Percentiles rank a stretch among this genome's conserved stretches.
phyloP scores from a whole-genome alignment of 2,113 vertebrate genomes.

The Falcunculus frontatus region DNA sequence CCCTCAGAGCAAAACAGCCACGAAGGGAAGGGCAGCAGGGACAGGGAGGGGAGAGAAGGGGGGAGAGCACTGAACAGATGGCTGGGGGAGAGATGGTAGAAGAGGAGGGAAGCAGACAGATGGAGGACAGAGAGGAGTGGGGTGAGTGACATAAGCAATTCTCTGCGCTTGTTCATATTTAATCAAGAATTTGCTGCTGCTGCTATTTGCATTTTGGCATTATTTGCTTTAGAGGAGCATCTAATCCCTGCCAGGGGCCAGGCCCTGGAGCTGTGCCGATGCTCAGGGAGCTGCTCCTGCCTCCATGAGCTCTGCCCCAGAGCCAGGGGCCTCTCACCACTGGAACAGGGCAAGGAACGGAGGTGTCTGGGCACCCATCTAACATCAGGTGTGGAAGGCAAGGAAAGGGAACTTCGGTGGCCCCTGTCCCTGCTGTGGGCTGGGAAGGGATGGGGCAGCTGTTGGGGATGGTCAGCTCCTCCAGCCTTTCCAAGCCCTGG shows the following conservation, averaged over 20 bases:
- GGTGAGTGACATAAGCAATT: slow-evolving; percentile 39
- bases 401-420: fast-evolving
- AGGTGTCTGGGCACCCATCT: fast-evolving
- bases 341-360: no score
- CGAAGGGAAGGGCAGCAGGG: not conserved
- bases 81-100: slow-evolving; percentile 14
- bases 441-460: not conserved
- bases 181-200: slow-evolving; percentile 41
- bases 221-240: not conserved
- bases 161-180: slow-evolving; percentile 38
- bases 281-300: not conserved
- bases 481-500: no score
- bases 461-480: fast-evolving
- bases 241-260: not conserved
- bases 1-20: not conserved
- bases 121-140: slow-evolving; percentile 45
- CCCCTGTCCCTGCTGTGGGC: no score
- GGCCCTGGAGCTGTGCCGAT: not conserved
- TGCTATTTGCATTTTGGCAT: not conserved
- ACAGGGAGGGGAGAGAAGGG: not conserved
- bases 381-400: no score
- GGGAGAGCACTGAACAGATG: not conserved
- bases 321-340: not conserved
- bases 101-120: slow-evolving; percentile 37
- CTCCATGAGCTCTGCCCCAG: not conserved